These are phyloP conservation scores for Euclidia mi DNA, from an alignment of 2,888 invertebrate genomes.

Conservation along the genomic window DNA sequence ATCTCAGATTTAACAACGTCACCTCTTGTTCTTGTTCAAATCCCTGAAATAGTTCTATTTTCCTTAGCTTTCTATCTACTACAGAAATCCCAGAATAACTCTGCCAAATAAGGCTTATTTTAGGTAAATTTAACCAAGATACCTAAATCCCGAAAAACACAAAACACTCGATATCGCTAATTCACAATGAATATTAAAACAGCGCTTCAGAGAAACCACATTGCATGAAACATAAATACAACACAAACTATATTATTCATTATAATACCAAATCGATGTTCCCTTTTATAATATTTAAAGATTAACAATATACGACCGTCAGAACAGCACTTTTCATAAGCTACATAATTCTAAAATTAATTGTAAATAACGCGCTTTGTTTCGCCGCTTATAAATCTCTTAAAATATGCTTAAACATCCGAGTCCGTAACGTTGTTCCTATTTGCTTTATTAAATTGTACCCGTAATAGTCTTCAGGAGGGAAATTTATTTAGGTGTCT, in stretches of 20 bases:
- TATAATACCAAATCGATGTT: conserved; percentile 27
- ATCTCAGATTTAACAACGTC: background rate
- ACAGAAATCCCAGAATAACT: background rate
- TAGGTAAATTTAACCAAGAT: too few relatives aligned
- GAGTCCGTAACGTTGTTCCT: conserved; percentile 73
- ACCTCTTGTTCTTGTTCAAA: background rate
- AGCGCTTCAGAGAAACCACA: background rate
- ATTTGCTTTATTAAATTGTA: conserved; percentile 85
- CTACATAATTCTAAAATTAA: conserved; percentile 76
- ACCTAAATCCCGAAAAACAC: too few relatives aligned
- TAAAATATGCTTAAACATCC: conserved; percentile 76
- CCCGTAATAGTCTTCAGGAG: conserved; percentile 73
- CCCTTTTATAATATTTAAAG: conserved; percentile 23
- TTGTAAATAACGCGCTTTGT: conserved; percentile 75
- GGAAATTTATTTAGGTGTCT: conserved; percentile 79
- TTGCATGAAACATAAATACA: conserved; percentile 18
- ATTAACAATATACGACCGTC: conserved; percentile 44
- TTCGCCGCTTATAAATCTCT: conserved; percentile 77
- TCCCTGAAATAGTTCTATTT: background rate
- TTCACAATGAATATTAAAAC: too few relatives aligned
- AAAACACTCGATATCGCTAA: too few relatives aligned
- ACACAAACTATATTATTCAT: conserved; percentile 23
- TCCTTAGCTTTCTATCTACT: background rate
- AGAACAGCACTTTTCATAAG: conserved; percentile 68
- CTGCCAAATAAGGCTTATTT: too few relatives aligned